Conservation (phyloP, 2,113 vertebrate genomes). For the Ictalurus punctatus region DNA sequence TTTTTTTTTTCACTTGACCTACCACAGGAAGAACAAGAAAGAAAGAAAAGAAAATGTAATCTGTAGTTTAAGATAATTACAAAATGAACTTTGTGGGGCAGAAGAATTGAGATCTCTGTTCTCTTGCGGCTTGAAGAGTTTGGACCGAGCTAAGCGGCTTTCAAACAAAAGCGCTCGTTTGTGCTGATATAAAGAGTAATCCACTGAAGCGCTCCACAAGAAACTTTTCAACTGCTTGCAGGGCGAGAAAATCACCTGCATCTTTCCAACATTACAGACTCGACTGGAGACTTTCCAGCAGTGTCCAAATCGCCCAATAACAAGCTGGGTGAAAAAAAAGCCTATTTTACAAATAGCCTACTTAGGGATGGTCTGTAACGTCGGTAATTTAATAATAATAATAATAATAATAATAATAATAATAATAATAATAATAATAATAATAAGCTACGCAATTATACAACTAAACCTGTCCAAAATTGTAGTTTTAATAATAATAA, state of each 20-base stretch:
- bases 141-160: conserved; percentile 69
- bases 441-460: not conserved
- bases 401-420: not conserved
- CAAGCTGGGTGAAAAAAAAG: not conserved
- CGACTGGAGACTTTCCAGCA: conserved; percentile 19
- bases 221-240: conserved; percentile 70
- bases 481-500: not conserved
- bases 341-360: not conserved
- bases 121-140: conserved; percentile 72
- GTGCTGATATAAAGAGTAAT: conserved; percentile 58
- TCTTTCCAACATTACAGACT: not conserved
- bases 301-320: not conserved
- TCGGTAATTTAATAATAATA: not conserved
- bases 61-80: conserved; percentile 76
- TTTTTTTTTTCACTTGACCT: conserved; percentile 81
- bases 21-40: conserved; percentile 69
- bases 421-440: too few species aligned
- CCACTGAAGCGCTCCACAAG: conserved; percentile 66
- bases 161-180: conserved; percentile 74
- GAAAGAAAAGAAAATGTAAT: conserved; percentile 53
- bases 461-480: not conserved
- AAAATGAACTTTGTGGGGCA: conserved; percentile 71
- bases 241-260: conserved; percentile 30
- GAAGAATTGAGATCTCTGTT: conserved; percentile 76
- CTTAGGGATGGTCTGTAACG: not conserved